Conservation (phyloP, 2,888 invertebrate species). For the Stenurella melanura region DNA sequence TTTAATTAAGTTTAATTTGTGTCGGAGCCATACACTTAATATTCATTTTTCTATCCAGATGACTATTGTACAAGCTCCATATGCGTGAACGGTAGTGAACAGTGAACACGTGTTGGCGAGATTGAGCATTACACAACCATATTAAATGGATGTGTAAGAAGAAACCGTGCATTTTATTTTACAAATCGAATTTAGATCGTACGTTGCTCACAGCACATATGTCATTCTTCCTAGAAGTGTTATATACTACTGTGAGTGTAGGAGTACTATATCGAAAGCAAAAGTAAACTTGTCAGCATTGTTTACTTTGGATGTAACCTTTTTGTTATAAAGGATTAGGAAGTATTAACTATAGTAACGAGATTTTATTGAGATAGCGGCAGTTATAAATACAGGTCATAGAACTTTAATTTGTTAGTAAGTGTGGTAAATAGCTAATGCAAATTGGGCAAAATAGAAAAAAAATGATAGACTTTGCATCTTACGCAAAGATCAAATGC, state of each 20-base stretch:
- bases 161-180: neutral
- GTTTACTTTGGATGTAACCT: neutral
- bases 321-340: neutral
- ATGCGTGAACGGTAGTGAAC: neutral
- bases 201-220: neutral
- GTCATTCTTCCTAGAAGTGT: neutral
- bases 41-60: too few relatives aligned
- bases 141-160: neutral
- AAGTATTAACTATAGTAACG: neutral
- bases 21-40: too few relatives aligned
- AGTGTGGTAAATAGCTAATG: neutral
- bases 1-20: too few relatives aligned
- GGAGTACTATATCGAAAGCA: conserved; percentile 3
- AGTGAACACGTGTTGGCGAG: neutral
- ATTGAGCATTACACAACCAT: neutral
- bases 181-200: neutral
- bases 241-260: neutral
- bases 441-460: too few relatives aligned
- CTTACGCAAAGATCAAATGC: too few relatives aligned
- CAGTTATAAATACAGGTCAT: neutral
- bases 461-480: too few relatives aligned
- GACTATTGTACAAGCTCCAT: neutral
- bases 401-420: neutral
- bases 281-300: conserved; percentile 8
- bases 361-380: neutral